Evolutionary conservation across 2,797 vertebrate species (phyloP), one percentile per base, ranked within the genome.

Genomic region (Takifugu ocellatus): DNA sequence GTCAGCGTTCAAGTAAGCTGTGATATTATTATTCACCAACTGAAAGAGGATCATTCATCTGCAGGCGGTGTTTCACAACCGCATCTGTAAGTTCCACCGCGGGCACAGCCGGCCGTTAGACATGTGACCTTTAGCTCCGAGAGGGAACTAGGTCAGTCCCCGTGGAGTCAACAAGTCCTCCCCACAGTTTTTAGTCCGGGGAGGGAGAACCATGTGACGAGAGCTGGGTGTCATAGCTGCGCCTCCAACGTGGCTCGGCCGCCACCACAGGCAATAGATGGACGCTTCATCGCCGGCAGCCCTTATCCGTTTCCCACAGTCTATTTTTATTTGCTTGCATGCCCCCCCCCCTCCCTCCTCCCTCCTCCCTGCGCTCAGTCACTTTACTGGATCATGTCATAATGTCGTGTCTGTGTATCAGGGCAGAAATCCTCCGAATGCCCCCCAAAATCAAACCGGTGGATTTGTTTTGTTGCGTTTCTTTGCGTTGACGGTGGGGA

Each of bases 121-220:
- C 67, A 56, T 54, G 74, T 56, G 64, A 77, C 82, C 84, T 85
- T 79, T 68, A 72, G 58, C 72, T 70, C 63, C n/a, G 5, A 66
- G 61, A 78, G 58, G 77, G 76, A 86, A 81, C 67, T 80, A 45
- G 84, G 82, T 79, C 67, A 53, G 44, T 58, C 63, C 66, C 79
- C 1, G 67, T 27, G 48, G 81, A 84, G 76, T 59, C 45, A 69
- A 78, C 77, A 79, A 66, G 74, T 74, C 58, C 52, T 61, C 63
- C 54, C 69, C 39, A 21, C 71, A 48, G 70, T 25, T 75, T 66
- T 63, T 29, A 10, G 74, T 44, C 48, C 63, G 16, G 36, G 21
- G 3, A 48, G 52, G 29, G 17, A 51, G 27, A 54, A 42, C 50
- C 67, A 69, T 68, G 75, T 75, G 75, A 80, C 68, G 26, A 70